Percentiles rank a stretch among this genome's conserved stretches.
These are phyloP conservation scores for Dicrostonyx torquatus DNA, from an alignment of 2,797 vertebrate species.

Conservation along the genomic window DNA sequence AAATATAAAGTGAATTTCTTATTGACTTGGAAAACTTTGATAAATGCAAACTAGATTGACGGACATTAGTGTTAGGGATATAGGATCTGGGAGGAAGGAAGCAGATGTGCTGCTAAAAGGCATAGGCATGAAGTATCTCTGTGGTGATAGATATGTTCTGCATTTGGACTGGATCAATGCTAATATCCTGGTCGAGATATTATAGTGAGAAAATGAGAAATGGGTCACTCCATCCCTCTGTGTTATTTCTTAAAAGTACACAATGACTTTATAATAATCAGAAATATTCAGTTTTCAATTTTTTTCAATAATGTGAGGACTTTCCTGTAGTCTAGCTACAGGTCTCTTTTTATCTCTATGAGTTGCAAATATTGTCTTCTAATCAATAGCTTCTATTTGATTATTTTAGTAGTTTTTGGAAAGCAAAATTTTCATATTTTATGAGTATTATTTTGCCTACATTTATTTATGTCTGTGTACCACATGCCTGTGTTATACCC, in stretches of 20 bases:
- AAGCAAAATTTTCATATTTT: background rate
- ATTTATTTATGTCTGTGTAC: background rate
- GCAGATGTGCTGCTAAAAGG: background rate
- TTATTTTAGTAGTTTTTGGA: background rate
- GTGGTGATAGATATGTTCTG: background rate
- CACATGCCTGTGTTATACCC: background rate
- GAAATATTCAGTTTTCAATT: background rate
- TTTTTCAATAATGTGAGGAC: background rate
- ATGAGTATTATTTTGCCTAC: background rate
- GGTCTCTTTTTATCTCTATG: background rate
- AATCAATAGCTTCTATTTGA: background rate
- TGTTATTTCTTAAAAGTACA: conserved; percentile 8
- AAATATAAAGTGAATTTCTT: background rate
- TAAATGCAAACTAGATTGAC: conserved; percentile 39
- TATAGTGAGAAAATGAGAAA: background rate
- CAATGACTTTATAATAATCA: background rate
- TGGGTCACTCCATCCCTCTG: background rate
- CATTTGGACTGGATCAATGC: background rate
- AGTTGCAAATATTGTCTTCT: background rate
- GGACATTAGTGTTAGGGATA: background rate
- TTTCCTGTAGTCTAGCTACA: background rate
- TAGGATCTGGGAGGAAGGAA: background rate
- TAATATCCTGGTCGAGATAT: background rate
- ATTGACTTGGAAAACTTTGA: conserved; percentile 1
- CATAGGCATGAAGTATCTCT: background rate